These are phyloP conservation scores for Drosophila neotestacea DNA, from an alignment of 2,888 invertebrate genomes.

Conservation along the genomic window DNA sequence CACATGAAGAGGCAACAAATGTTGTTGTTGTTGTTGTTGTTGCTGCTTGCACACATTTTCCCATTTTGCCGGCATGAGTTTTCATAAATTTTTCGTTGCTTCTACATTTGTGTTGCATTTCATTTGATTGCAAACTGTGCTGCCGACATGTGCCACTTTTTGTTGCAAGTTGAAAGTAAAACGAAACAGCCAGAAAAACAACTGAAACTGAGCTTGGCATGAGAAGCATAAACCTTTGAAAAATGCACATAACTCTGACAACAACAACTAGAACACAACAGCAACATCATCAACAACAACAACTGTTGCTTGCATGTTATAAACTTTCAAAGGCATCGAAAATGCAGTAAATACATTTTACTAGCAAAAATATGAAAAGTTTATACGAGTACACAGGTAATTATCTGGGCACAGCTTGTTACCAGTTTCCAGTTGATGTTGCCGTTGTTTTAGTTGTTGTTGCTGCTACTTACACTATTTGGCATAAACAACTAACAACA, in stretches of 20 bases:
- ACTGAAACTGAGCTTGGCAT: constrained; percentile 51
- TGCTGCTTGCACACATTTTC: constrained; percentile 37
- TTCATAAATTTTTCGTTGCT: constrained; percentile 46
- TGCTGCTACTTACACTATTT: constrained; percentile 22
- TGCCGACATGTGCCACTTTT: constrained; percentile 77
- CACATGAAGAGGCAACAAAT: background rate
- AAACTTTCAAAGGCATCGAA: constrained; percentile 60
- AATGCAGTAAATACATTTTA: constrained; percentile 37
- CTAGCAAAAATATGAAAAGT: constrained; percentile 65
- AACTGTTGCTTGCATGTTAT: constrained; percentile 42
- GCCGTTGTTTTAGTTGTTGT: constrained; percentile 4
- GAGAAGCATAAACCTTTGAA: constrained; percentile 67
- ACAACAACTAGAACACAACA: constrained; percentile 65
- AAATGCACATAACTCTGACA: constrained; percentile 45
- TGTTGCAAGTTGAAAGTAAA: constrained; percentile 71
- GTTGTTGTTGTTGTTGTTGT: constrained; percentile 4
- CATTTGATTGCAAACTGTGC: constrained; percentile 74
- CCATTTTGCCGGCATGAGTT: constrained; percentile 50
- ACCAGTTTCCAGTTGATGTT: constrained; percentile 23
- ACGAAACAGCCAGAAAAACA: constrained; percentile 49
- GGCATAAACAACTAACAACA: constrained; percentile 22
- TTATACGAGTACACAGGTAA: constrained; percentile 58
- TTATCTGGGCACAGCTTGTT: constrained; percentile 64
- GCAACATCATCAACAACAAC: constrained; percentile 24
- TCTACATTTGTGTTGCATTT: constrained; percentile 46